phyloP scores from a whole-genome alignment of 2,888 invertebrate genomes.

The Drosophila paranaensis region DNA sequence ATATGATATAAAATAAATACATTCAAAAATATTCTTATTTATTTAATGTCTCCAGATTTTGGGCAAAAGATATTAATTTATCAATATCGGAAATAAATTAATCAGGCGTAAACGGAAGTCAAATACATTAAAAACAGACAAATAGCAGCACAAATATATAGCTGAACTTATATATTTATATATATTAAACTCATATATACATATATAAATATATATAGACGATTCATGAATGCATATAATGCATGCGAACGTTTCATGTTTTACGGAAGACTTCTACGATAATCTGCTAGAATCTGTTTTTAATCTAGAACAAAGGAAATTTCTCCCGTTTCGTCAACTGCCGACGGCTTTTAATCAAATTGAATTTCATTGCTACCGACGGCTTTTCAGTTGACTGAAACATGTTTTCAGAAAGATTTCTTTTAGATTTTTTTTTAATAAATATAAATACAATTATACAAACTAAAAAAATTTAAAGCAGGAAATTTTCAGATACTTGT shows the following conservation, averaged over 20 bases:
- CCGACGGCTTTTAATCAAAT: constrained; percentile 54
- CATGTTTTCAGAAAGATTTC: neutral
- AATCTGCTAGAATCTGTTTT: constrained; percentile 11
- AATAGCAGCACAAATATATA: neutral
- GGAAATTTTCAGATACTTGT: neutral
- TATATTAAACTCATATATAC: neutral
- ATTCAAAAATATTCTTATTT: too few species aligned
- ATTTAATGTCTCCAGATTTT: constrained; percentile 12
- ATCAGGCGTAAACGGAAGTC: constrained; percentile 40
- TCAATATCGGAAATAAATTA: constrained; percentile 46
- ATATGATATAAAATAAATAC: too few species aligned
- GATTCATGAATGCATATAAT: constrained; percentile 3
- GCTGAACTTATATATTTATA: too few species aligned
- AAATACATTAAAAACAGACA: constrained; percentile 22
- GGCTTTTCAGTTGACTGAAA: constrained; percentile 3
- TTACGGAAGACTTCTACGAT: constrained; percentile 25
- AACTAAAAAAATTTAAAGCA: neutral
- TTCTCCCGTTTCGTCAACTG: constrained; percentile 34
- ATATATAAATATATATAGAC: neutral
- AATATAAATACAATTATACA: neutral
- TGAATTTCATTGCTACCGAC: constrained; percentile 9
- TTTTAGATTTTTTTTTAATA: neutral
- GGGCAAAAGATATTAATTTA: constrained; percentile 7
- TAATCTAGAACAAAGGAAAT: constrained; percentile 37
- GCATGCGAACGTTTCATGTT: constrained; percentile 1